Evolutionary conservation across 2,113 vertebrate genomes (phyloP).

Genomic region (Boulengeromyrus knoepffleri): DNA sequence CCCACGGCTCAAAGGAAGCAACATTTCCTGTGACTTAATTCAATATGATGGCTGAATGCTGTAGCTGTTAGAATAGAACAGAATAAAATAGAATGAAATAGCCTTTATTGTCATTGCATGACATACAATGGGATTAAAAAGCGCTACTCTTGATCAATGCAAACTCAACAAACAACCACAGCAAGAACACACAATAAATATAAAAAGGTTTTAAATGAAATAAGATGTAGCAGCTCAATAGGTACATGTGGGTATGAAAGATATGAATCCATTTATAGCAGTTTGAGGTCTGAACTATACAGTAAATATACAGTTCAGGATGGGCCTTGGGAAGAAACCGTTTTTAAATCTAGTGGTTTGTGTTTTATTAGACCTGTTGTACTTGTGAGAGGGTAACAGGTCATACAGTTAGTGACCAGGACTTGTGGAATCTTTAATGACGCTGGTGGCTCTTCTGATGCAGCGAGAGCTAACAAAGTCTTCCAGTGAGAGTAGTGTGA

Average conservation of each 20-base stretch:
- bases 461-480: not conserved
- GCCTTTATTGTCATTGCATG: not conserved
- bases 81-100: not conserved
- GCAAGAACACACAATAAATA: not conserved
- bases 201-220: not conserved
- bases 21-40: not conserved
- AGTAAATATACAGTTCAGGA: not conserved
- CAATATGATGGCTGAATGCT: not conserved
- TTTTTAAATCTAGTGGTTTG: not conserved
- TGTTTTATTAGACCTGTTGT: not conserved
- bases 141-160: not conserved
- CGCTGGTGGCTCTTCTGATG: not conserved
- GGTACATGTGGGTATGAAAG: not conserved
- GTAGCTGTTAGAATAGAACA: not conserved
- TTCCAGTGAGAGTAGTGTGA: not conserved
- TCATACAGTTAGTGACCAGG: not conserved
- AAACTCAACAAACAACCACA: not conserved
- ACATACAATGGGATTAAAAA: not conserved
- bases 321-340: not conserved
- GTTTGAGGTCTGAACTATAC: not conserved
- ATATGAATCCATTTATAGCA: not conserved
- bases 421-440: not conserved
- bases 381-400: not conserved
- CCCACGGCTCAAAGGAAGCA: not conserved
- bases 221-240: not conserved